These are phyloP conservation scores for Teinopalpus imperialis DNA, from an alignment of 2,888 invertebrate species.

Conservation along the genomic window DNA sequence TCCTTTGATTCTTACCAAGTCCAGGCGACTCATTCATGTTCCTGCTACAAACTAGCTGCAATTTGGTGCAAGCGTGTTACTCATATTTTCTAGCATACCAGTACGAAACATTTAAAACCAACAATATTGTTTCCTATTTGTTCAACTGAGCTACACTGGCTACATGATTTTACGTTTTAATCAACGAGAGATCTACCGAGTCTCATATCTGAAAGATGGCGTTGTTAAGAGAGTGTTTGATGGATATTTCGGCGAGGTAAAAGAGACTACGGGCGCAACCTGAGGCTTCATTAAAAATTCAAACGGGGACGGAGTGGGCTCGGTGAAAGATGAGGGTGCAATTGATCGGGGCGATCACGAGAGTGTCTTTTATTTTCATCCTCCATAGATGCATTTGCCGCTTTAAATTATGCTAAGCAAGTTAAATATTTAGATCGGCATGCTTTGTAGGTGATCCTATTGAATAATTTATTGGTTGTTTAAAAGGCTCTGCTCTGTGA, in stretches of 20 bases:
- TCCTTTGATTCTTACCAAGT: too few species aligned
- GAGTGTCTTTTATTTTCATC: slow-evolving; percentile 65
- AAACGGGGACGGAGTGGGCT: slow-evolving; percentile 37
- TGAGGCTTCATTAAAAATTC: slow-evolving; percentile 41
- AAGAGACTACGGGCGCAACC: slow-evolving; percentile 19
- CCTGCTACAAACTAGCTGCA: too few species aligned
- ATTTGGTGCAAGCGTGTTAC: too few species aligned
- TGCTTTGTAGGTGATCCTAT: slow-evolving; percentile 22
- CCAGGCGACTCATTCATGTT: too few species aligned
- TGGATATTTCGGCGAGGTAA: slow-evolving; percentile 23
- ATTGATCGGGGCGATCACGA: slow-evolving; percentile 58
- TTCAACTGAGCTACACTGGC: too few species aligned
- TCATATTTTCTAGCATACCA: too few species aligned
- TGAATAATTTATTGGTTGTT: slow-evolving; percentile 25
- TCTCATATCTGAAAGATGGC: slow-evolving; percentile 15
- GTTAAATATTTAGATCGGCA: slow-evolving; percentile 34
- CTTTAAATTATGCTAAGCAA: slow-evolving; percentile 39
- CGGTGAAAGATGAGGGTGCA: slow-evolving; percentile 36
- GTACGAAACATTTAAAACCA: too few species aligned
- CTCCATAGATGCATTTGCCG: slow-evolving; percentile 37
- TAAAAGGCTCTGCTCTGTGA: slow-evolving; percentile 4
- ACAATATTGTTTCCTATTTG: too few species aligned
- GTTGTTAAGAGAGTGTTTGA: slow-evolving; percentile 26
- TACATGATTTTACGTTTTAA: neutral
- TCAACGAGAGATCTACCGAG: neutral